Base-by-base conservation (phyloP, 2,888 invertebrate genomes). In the Drosophila tanythrix region DNA sequence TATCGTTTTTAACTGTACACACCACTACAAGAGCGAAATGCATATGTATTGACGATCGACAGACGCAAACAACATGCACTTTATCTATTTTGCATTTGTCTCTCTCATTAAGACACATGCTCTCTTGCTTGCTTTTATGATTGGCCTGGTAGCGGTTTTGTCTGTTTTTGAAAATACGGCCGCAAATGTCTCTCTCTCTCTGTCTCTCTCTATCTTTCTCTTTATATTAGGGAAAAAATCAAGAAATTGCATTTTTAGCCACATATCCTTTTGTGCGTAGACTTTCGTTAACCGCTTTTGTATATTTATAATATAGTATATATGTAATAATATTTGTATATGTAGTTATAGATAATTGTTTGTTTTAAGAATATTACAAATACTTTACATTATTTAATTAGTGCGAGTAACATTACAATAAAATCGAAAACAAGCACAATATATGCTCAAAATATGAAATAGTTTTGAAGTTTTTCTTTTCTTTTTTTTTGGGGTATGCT, bases 341-440 rank as follows among this genome's bases (percentile, higher is more conserved):
- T 74, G 70, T 76, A 69, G 68, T 59, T 81, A 83, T 68, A 71
- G 70, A 74, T 79, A 83, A 74, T 79, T 74, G 66, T 71, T 67
- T 80, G 50, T 68, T 64, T 60, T 69, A 74, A 67, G 79, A 67
- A 67, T 83, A 71, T 79, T 74, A 78, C 81, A 79, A 79, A 80
- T 79, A 81, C 73, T 76, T 81, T 76, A 81, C 82, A 79, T 73
- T 82, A 78, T 68, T 82, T 80, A 87, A 89, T 88, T 73, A 87
- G 90, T 87, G 88, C 88, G 88, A 84, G 83, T 82, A 89, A 84
- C 88, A 84, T 79, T 85, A 85, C 79, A 88, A 76, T 76, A 85
- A 82, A 88, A 88, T 86, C 84, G 85, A 88, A 76, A 77, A 81
- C 77, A 83, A 79, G 84, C 84, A 79, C 70, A 81, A 80, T 65